These are phyloP conservation scores for Astur gentilis DNA, from an alignment of 2,113 vertebrate species.

Conservation along the genomic window DNA sequence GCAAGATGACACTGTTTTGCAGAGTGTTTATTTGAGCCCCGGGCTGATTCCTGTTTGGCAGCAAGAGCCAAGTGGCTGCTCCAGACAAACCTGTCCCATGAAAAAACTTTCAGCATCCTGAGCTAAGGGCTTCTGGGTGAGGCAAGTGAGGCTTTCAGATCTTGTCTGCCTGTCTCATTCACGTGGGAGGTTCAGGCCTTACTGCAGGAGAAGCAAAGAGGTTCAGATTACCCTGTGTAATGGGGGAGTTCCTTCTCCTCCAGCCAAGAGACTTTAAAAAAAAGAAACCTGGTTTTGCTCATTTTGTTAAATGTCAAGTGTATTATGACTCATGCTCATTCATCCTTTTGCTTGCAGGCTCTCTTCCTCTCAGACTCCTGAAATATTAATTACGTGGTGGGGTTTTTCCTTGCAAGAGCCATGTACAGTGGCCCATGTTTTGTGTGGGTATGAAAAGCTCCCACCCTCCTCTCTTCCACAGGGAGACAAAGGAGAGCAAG, in stretches of 20 bases:
- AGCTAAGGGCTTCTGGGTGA: neutral
- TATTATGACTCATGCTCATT: slow-evolving; percentile 56
- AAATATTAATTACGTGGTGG: slow-evolving; percentile 41
- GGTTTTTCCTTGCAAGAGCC: neutral
- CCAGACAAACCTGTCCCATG: neutral
- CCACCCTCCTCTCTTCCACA: slow-evolving; percentile 58
- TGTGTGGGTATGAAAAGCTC: slow-evolving; percentile 7
- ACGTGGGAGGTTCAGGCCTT: neutral
- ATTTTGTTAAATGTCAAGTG: slow-evolving; percentile 41
- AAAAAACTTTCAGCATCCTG: neutral
- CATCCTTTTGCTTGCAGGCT: slow-evolving; percentile 18
- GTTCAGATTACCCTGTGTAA: slow-evolving; percentile 5
- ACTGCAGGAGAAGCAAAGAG: neutral
- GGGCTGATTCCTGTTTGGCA: neutral
- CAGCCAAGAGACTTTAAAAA: neutral
- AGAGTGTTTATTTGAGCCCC: neutral
- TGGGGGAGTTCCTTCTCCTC: slow-evolving; percentile 15
- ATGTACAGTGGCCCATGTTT: neutral
- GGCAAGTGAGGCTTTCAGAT: neutral
- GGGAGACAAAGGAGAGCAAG: slow-evolving; percentile 94
- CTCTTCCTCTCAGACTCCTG: slow-evolving; percentile 46
- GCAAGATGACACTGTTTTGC: neutral
- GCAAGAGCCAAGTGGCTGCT: neutral
- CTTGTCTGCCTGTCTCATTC: neutral
- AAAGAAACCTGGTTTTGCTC: slow-evolving; percentile 5